These are phyloP conservation scores for Patella ulyssiponensis DNA, from an alignment of 2,888 invertebrate species.

Conservation along the genomic window DNA sequence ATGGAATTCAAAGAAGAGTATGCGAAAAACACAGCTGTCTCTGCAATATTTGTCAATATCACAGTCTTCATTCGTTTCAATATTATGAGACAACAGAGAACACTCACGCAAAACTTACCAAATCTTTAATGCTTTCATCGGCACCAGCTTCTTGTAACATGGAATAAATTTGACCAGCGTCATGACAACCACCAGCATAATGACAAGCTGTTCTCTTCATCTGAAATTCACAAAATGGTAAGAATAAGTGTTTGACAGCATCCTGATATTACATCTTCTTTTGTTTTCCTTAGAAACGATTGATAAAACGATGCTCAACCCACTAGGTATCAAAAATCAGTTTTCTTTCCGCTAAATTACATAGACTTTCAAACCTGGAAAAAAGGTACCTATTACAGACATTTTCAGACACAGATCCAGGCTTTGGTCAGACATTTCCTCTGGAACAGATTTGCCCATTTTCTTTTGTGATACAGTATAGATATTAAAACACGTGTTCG, in stretches of 20 bases:
- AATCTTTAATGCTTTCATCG: conserved; percentile 44
- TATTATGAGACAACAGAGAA: not conserved
- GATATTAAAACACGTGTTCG: too few relatives aligned
- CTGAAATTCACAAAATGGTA: conserved; percentile 33
- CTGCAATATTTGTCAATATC: not conserved
- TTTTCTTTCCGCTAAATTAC: not conserved
- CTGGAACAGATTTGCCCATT: too few relatives aligned
- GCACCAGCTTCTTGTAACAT: conserved; percentile 52
- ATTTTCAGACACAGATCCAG: too few relatives aligned
- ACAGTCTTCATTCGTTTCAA: not conserved
- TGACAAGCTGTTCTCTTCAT: conserved; percentile 58
- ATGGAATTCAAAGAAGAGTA: not conserved
- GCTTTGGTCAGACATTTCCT: too few relatives aligned
- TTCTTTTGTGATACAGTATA: too few relatives aligned
- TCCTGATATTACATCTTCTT: too few relatives aligned
- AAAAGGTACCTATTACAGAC: too few relatives aligned
- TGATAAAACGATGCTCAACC: too few relatives aligned
- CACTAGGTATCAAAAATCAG: too few relatives aligned
- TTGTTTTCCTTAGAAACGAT: too few relatives aligned
- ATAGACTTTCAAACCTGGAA: not conserved
- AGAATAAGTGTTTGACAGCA: too few relatives aligned
- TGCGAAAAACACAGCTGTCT: too few relatives aligned
- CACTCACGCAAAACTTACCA: conserved; percentile 40
- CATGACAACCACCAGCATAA: conserved; percentile 52
- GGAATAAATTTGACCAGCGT: conserved; percentile 47